Base-by-base conservation (phyloP, 1,140 invertebrate genomes). In the Drosophila pallidifrons region DNA sequence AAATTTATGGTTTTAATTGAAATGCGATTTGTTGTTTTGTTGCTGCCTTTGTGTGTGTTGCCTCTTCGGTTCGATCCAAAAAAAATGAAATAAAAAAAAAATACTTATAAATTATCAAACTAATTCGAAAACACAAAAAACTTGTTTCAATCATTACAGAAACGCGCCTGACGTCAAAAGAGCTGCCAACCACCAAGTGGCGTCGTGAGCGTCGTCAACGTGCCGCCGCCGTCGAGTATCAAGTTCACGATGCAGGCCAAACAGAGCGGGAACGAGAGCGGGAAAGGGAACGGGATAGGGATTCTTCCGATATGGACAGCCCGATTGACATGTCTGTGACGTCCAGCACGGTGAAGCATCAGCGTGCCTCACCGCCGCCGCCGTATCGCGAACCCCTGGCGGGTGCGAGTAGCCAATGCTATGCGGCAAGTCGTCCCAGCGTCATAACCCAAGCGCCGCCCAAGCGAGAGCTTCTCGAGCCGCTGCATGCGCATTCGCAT, bases 151-250 rank as follows among this genome's bases (percentile, higher is more conserved):
- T 45, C 65, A 64, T 90, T 87, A 25, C 79, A 92, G 92, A 92
- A 69, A 75, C 89, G 71, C 90, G 82, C 46, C 77, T 91, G 63
- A 93, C 94, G 51, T 92, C 94, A 55, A 95, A 95, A 89, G 94
- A 95, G 79, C 91, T 95, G 46, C 92, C 94, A 45, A 95, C 95
- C 7, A 94, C 94, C 32, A 95, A 95, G 88, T 95, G 95, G 95
- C 93, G 95, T 51, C 93, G 95, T 57, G 95, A 95, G 54, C 93
- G 95, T 35, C 93, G 95, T 11, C 92, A 92, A 46, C 81, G 93
- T 15, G 86, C 92, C 69, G 65, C 65, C 41, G 71, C 71, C 13
- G 93, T 93, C 76, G 92, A 85, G 77, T 91, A 89, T 92, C 93
- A 81, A 93, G 81, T 79, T 32, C 65, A 76, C 16, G 86, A 89